Percentiles rank a stretch among this genome's conserved stretches.
Evolutionary conservation across 1,140 invertebrate species (phyloP).

Genomic region (Meloidogyne exigua): DNA sequence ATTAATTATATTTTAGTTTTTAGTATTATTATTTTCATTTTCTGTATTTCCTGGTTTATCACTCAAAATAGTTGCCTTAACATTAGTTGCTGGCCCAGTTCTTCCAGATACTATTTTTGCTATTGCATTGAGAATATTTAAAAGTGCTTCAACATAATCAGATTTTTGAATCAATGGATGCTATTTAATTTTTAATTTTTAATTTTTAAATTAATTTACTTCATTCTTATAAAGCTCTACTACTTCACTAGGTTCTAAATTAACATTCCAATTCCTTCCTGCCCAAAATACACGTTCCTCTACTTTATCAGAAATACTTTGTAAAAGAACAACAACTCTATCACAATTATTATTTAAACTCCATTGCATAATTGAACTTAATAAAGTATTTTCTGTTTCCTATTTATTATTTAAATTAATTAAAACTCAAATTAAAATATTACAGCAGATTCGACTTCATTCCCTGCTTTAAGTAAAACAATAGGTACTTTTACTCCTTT

Average conservation of each 20-base stretch:
- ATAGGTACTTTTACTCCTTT: not conserved
- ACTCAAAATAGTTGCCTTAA: not conserved
- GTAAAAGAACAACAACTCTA: conserved; percentile 13
- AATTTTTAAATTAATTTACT: not conserved
- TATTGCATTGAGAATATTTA: not conserved
- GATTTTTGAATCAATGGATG: not conserved
- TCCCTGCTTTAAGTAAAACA: not conserved
- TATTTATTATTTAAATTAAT: not conserved
- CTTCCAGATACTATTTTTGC: not conserved
- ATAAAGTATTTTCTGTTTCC: conserved; percentile 4
- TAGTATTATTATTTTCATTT: not conserved
- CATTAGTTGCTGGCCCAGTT: not conserved
- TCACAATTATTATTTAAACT: conserved; percentile 11
- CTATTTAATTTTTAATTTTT: not conserved
- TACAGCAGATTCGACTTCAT: not conserved
- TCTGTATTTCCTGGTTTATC: not conserved
- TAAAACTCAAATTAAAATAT: no score
- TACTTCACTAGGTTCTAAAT: conserved; percentile 9
- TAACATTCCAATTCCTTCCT: conserved; percentile 22
- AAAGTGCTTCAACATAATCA: not conserved
- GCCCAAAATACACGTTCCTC: conserved; percentile 22
- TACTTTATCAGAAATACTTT: conserved; percentile 18
- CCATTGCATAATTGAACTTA: not conserved
- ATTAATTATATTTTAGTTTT: not conserved
- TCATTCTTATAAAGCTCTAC: conserved; percentile 19